phyloP scores from a whole-genome alignment of 30 jellyfish, hydroid and myxozoan genomes.

The Turritopsis dohrnii region DNA sequence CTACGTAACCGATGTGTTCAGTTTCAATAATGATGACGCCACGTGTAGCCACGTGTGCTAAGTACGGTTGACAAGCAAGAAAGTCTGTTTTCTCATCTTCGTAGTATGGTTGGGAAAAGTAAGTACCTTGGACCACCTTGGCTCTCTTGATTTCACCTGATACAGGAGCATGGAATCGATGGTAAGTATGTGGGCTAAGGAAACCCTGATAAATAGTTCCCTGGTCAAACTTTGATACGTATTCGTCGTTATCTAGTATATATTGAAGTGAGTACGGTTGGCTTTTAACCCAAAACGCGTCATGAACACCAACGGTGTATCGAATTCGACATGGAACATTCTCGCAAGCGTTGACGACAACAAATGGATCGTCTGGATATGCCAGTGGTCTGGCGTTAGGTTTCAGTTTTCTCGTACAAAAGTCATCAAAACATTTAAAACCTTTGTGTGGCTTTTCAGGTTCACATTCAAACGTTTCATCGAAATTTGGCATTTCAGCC shows the following conservation, averaged over 20 bases:
- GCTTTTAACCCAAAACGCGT: not conserved
- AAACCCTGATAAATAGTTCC: conserved; percentile 3
- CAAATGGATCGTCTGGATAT: not conserved
- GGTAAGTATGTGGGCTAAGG: too few relatives aligned
- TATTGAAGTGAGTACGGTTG: not conserved
- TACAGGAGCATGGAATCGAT: too few relatives aligned
- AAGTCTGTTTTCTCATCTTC: too few relatives aligned
- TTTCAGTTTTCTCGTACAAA: not conserved
- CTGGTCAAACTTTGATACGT: too few relatives aligned
- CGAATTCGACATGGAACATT: not conserved
- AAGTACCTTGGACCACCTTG: too few relatives aligned
- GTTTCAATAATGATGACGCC: not conserved
- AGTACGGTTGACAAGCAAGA: too few relatives aligned
- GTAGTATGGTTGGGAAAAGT: too few relatives aligned
- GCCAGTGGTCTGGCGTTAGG: not conserved
- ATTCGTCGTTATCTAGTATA: not conserved
- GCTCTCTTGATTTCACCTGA: too few relatives aligned
- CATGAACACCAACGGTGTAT: not conserved
- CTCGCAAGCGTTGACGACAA: not conserved
- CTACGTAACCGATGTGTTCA: not conserved
- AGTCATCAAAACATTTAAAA: not conserved
- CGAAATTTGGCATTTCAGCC: too few relatives aligned
- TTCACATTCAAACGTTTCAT: not conserved
- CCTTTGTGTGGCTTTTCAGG: not conserved
- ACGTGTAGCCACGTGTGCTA: too few relatives aligned